Base-by-base conservation (phyloP, 37 sponge, comb jelly and placozoan species). In the Ianthella basta region DNA sequence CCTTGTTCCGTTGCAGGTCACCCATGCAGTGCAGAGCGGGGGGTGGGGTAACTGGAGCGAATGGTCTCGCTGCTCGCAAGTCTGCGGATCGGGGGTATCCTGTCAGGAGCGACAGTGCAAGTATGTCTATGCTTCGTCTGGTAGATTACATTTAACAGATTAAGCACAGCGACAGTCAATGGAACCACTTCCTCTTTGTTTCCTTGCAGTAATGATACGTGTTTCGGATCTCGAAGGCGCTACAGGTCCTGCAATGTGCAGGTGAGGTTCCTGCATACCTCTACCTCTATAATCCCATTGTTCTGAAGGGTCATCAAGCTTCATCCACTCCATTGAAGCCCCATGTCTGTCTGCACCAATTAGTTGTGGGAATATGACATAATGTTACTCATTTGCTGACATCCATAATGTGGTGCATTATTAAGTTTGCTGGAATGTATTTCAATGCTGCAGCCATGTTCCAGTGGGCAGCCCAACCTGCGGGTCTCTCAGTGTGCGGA, bases 81-180 rank as follows among this genome's bases (percentile, higher is more conserved):
- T 64, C 35, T 94, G 95, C 83, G 91, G 89, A 0, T 72, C 81
- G 13, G 95, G 92, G 15, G 67, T 94, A 5, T 61, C 84, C 23
- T 19, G 32, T 23, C 86, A 83, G 69, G 36, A 32, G 33, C 80
- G 86, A 78, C 10, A 38, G 13, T 90, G 91, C 75, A 50, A 29
- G 89, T 87, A 79, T 74, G 88, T 85, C 0, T 44, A 3, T 44
- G 50, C 50, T 44, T 44, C 50, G 8, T 44, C 50, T 44, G 8
- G 50, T 8, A 44, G 8, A 44, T 44, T 44, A 44, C 50, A 3
- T 44, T 44, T 8, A 44, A 44, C 8, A 10, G 3, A 44, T 44
- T 3, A 8, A 44, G 50, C 8, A 8, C 8, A 3, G 50, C 50
- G 8, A 8, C 50, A 8, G 50, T 10, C 3, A 44, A 44, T 3